Evolutionary conservation across 2,113 vertebrate species (phyloP), one percentile per base, ranked within the genome.

Genomic region (Brienomyrus longianalis): DNA sequence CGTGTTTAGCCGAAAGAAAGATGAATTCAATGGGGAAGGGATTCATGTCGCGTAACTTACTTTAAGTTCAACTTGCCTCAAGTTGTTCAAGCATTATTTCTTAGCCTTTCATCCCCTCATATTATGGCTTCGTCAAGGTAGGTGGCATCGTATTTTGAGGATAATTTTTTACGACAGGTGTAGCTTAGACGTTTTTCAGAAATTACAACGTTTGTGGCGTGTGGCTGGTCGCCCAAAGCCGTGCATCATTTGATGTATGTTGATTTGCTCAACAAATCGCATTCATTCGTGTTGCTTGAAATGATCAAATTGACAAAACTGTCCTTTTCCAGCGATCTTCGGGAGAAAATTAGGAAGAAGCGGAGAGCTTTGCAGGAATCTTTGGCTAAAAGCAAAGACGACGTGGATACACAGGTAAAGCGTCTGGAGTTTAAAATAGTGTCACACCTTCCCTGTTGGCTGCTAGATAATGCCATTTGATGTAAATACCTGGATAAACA

Each of bases 381-480:
- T 6, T 39, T 96, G 1, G 90, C 17, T 0, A 93, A 90, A 90
- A 92, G 39, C 56, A 93, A 90, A 91, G 88, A 93, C 23, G 92
- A 93, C 45, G 93, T 93, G 52, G 96, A 97, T 89, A 91, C 91
- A 0, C 95, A 95, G 96, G 96, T 96, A 90, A 27, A 17, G 15
- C 17, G 2, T 86, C 10, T 10, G 83, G n/a, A 19, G 48, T n/a
- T 13, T 31, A 27, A 19, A 83, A 83, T 83, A 23, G 17, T 83
- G 35, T 43, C 31, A 39, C n/a, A 35, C 39, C 35, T 39, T 43
- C 15, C 39, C 15, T 19, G 15, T 43, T 19, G 6, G 15, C 11
- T 80, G 74, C 35, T 2, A 80, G 35, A 35, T 17, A 43, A 80
- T 5, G 5, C 74, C 35, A 19, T 35, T 31, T 77, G 31, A 39